A percentile compares a stretch with the other conserved stretches of the same genome.
Evolutionary conservation across 1,140 invertebrate genomes (phyloP).

Genomic region (Notospermus geniculatus): DNA sequence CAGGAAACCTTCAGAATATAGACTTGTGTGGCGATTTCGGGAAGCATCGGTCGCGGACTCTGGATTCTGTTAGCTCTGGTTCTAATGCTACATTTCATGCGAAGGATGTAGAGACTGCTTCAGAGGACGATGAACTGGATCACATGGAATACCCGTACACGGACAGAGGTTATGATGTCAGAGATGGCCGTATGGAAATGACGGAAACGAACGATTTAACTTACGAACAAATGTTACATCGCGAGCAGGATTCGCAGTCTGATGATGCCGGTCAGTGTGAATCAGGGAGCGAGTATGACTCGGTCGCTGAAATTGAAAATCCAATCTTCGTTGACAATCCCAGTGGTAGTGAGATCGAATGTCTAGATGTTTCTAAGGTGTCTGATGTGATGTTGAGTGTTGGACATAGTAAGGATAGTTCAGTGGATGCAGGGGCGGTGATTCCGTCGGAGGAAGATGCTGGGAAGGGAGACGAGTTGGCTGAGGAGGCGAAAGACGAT

Average conservation of each 20-base stretch:
- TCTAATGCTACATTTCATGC: conserved; percentile 45
- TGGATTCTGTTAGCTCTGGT: conserved; percentile 34
- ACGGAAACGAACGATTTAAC: no score
- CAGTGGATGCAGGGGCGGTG: not conserved
- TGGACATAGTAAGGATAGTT: not conserved
- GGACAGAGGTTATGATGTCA: no score
- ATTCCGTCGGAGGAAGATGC: not conserved
- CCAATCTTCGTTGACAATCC: not conserved
- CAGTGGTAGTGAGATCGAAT: conserved; percentile 7
- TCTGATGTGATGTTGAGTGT: not conserved
- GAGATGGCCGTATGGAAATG: no score
- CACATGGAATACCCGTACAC: no score
- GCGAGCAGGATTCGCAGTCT: no score
- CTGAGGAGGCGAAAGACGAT: not conserved
- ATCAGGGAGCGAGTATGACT: no score
- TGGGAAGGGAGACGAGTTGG: not conserved
- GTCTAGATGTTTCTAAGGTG: conserved; percentile 2
- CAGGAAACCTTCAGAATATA: conserved; percentile 21
- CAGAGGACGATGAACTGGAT: no score
- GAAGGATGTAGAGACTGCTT: conserved; percentile 16
- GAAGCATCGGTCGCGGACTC: conserved; percentile 30
- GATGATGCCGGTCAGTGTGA: no score
- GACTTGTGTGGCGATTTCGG: no score
- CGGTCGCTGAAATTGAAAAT: no score
- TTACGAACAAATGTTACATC: no score